A percentile compares a stretch with the other conserved stretches of the same genome.
Evolutionary conservation across 2,888 invertebrate genomes (phyloP).

Genomic region (Agrotis segetum): DNA sequence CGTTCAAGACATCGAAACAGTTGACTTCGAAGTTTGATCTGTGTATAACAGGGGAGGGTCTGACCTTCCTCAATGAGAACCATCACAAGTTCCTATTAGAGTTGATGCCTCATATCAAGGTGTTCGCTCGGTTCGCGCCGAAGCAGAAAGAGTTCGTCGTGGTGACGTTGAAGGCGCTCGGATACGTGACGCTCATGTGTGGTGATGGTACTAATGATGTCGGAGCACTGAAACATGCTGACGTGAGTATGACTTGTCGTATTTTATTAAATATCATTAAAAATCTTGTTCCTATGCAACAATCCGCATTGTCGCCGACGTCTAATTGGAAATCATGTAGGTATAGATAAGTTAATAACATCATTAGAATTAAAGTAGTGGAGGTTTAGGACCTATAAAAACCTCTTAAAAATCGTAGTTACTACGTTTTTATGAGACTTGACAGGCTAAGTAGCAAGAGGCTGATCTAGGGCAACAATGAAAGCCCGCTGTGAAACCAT

Average conservation of each 20-base stretch:
- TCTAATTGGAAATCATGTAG: conserved; percentile 8
- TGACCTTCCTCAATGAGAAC: conserved; percentile 93
- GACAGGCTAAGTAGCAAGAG: too few species aligned
- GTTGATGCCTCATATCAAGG: conserved; percentile 96
- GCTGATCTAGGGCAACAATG: too few species aligned
- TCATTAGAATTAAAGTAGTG: background rate
- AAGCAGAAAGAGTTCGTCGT: conserved; percentile 99
- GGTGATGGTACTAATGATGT: conserved; percentile 99
- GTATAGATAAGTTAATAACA: conserved; percentile 3
- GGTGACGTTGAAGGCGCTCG: conserved; percentile 96
- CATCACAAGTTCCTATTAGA: conserved; percentile 92
- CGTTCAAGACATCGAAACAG: conserved; percentile 86
- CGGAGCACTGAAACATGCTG: conserved; percentile 99
- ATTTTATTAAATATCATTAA: background rate
- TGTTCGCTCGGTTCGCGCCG: conserved; percentile 99
- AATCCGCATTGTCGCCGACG: too few species aligned
- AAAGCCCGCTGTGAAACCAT: too few species aligned
- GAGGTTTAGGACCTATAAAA: too few species aligned
- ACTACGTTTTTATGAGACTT: too few species aligned
- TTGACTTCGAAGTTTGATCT: conserved; percentile 95
- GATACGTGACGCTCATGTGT: conserved; percentile 99
- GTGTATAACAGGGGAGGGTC: conserved; percentile 98
- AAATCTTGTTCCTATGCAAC: background rate
- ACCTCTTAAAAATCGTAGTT: too few species aligned
- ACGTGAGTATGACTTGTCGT: conserved; percentile 92